Evolutionary conservation across 2,113 vertebrate species (phyloP).

Genomic region (Turnix velox): DNA sequence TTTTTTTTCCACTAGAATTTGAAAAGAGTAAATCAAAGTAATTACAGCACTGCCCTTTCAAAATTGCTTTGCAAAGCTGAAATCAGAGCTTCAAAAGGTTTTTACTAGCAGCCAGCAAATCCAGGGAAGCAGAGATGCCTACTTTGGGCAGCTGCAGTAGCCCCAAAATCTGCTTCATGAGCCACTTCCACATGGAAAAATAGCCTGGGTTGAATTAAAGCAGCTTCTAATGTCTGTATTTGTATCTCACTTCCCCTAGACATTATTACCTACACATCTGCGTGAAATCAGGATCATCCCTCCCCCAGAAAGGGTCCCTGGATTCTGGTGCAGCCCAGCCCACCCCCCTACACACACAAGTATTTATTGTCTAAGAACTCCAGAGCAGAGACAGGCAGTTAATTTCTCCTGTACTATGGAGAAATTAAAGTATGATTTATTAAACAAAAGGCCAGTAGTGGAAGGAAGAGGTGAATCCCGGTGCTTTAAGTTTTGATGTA

Average conservation of each 20-base stretch:
- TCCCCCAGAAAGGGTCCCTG: not conserved
- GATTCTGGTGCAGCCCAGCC: not conserved
- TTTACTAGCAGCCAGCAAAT: slow-evolving; percentile 54
- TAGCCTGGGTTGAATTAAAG: slow-evolving; percentile 50
- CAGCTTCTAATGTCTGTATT: slow-evolving; percentile 38
- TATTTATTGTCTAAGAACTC: not conserved
- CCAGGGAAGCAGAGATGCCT: slow-evolving; percentile 48
- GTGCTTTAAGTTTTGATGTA: not conserved
- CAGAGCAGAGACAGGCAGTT: not conserved
- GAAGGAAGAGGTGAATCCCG: not conserved
- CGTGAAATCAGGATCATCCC: slow-evolving; percentile 48
- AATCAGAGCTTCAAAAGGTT: slow-evolving; percentile 55
- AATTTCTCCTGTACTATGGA: not conserved
- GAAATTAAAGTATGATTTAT: not conserved
- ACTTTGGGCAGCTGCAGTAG: slow-evolving; percentile 41
- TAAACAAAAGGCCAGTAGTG: not conserved
- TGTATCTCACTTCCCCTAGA: not conserved
- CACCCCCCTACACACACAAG: not conserved
- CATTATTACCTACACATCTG: slow-evolving; percentile 36
- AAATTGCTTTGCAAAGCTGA: slow-evolving; percentile 60
- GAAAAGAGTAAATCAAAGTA: slow-evolving; percentile 54
- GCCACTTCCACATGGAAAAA: slow-evolving; percentile 35
- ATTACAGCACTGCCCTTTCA: slow-evolving; percentile 47
- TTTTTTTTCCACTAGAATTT: slow-evolving; percentile 48
- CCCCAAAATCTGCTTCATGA: slow-evolving; percentile 32